Percentiles rank a stretch among this genome's conserved stretches.
Evolutionary conservation across 2,888 invertebrate genomes (phyloP).

Genomic region (Trilocha varians): DNA sequence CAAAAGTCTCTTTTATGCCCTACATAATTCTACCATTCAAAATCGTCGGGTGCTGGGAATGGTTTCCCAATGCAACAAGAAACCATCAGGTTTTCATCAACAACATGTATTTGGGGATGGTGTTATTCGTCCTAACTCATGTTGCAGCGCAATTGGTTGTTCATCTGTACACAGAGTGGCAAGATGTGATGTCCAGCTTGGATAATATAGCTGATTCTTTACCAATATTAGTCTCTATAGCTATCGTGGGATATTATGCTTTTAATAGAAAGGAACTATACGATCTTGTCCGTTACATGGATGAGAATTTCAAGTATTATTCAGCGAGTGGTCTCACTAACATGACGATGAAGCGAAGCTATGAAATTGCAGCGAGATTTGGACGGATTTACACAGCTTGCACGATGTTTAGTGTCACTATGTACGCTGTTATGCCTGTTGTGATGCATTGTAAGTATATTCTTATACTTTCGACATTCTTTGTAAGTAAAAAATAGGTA

Average conservation of each 20-base stretch:
- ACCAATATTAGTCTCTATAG: conserved; percentile 38
- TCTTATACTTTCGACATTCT: too few species aligned
- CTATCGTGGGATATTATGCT: conserved; percentile 45
- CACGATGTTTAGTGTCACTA: conserved; percentile 47
- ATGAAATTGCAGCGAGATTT: conserved; percentile 39
- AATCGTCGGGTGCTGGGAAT: conserved; percentile 51
- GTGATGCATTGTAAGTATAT: conserved; percentile 45
- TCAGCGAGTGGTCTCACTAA: conserved; percentile 56
- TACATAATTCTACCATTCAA: conserved; percentile 42
- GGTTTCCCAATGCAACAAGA: conserved; percentile 30
- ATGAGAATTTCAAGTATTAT: conserved; percentile 42
- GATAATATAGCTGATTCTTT: conserved; percentile 46
- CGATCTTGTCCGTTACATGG: conserved; percentile 39
- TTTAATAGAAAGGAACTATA: conserved; percentile 38
- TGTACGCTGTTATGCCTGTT: conserved; percentile 46
- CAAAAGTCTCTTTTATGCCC: conserved; percentile 34
- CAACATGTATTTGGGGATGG: conserved; percentile 35
- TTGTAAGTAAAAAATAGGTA: too few species aligned
- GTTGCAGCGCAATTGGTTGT: conserved; percentile 29
- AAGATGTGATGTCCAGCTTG: conserved; percentile 43
- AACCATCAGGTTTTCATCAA: conserved; percentile 32
- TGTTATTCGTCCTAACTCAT: conserved; percentile 36
- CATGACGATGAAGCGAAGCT: conserved; percentile 52
- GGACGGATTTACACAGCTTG: conserved; percentile 51
- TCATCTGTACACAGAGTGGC: conserved; percentile 45